Evolutionary conservation across 2,888 invertebrate genomes (phyloP), one percentile per base, ranked within the genome.

Genomic region (Apamea epomidion): DNA sequence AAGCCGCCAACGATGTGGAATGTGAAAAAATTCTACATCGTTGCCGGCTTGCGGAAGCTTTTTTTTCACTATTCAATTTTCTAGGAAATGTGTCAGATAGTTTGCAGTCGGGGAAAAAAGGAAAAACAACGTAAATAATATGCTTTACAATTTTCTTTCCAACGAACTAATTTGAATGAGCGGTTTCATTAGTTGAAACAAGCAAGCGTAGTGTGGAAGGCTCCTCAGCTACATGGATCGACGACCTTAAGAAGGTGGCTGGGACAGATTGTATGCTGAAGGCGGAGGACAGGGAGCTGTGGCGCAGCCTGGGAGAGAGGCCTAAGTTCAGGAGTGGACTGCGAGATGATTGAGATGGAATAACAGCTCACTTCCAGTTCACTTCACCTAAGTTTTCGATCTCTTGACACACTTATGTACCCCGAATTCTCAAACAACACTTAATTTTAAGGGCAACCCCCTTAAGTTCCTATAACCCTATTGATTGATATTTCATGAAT

Each of bases 11-110:
- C 18, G 42, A 37, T n/a, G 42, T 32, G 62, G n/a, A 42, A 7
- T 60, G 54, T 54, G 54, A 54, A 54, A 54, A 54, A 54, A 10
- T 10, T 58, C 25, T 10, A 25, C 58, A 58, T 58, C 25, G 3
- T 25, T 58, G 58, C 10, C 25, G 58, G 25, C 10, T 58, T 58
- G 21, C 48, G 10, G 58, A 12, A n/a, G 21, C 54, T 21, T 54
- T 54, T 54, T 81, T 74, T 62, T 1, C 21, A 37, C 10, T 32
- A 42, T 71, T 65, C 2, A 62, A 14, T 81, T 80, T 81, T 68
- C 10, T n/a, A n/a, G 48, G 10, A 80, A 74, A 64, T n/a, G 25
- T 42, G 10, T 60, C 29, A 12, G 42, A 60, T 10, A 60, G n/a
- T 8, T 18, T 29, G 48, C 21, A 10, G 16, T 71, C 16, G 12